Percentiles rank a stretch among this genome's conserved stretches.
Evolutionary conservation across 2,113 vertebrate species (phyloP).

Genomic region (Rana temporaria): DNA sequence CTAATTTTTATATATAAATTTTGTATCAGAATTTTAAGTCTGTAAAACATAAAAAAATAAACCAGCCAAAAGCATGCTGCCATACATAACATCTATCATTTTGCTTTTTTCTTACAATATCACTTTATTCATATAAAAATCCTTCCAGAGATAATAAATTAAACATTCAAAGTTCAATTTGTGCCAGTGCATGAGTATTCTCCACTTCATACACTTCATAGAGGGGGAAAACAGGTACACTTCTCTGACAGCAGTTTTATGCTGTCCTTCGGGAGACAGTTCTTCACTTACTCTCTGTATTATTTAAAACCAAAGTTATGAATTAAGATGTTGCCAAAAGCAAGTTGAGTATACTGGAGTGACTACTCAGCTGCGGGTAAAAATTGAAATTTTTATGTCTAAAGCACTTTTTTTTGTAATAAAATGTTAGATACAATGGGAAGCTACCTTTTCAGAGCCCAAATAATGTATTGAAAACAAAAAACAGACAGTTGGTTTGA

Average conservation of each 20-base stretch:
- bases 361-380: slow-evolving; percentile 44
- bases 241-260: slow-evolving; percentile 46
- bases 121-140: slow-evolving; percentile 3
- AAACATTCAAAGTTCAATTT: slow-evolving; percentile 55
- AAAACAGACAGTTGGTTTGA: slow-evolving; percentile 32
- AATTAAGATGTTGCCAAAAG: slow-evolving; percentile 53
- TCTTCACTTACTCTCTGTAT: slow-evolving; percentile 46
- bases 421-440: slow-evolving; percentile 24
- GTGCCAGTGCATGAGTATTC: slow-evolving; percentile 31
- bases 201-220: slow-evolving; percentile 42
- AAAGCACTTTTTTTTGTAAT: slow-evolving; percentile 17
- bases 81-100: slow-evolving; percentile 14
- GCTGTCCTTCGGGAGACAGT: slow-evolving; percentile 39
- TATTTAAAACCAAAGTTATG: slow-evolving; percentile 53
- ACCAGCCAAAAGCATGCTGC: background rate
- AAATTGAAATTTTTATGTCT: slow-evolving; percentile 19
- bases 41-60: background rate
- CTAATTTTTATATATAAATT: too few species aligned
- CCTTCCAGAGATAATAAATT: slow-evolving; percentile 44
- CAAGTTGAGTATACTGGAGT: slow-evolving; percentile 36
- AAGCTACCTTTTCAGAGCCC: slow-evolving; percentile 17
- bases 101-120: slow-evolving; percentile 17
- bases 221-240: slow-evolving; percentile 44
- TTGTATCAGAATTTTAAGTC: background rate
- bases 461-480: slow-evolving; percentile 31